A percentile compares a stretch with the other conserved stretches of the same genome.
Conservation (phyloP, 1,140 invertebrate species). For the Micrasema longulum region DNA sequence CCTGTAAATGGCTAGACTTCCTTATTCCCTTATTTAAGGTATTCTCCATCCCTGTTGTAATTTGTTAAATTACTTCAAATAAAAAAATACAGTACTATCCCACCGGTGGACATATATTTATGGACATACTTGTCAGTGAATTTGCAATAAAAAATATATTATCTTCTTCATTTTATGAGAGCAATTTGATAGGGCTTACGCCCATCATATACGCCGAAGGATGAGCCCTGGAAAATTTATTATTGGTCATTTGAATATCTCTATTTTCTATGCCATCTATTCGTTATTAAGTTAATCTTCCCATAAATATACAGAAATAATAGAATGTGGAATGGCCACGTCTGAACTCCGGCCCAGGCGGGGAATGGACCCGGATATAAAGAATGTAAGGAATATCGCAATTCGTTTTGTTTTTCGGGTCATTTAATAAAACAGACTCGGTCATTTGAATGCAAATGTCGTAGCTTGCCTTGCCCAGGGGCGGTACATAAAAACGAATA, state of each 20-base stretch:
- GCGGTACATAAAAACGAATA: no score
- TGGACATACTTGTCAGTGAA: no score
- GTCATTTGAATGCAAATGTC: slow-evolving; percentile 47
- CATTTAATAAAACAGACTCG: slow-evolving; percentile 48
- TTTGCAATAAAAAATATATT: no score
- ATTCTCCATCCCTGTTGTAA: no score
- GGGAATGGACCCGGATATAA: slow-evolving; percentile 18
- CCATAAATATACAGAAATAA: slow-evolving; percentile 36
- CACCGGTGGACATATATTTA: no score
- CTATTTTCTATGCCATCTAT: slow-evolving; percentile 26
- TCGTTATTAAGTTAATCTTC: slow-evolving; percentile 10
- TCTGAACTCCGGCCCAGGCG: not conserved
- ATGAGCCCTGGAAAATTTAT: slow-evolving; percentile 10
- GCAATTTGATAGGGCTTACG: slow-evolving; percentile 7
- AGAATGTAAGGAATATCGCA: slow-evolving; percentile 40
- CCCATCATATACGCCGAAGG: slow-evolving; percentile 1
- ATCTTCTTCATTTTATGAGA: not conserved
- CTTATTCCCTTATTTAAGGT: no score
- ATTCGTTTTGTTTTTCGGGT: slow-evolving; percentile 49
- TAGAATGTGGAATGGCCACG: not conserved
- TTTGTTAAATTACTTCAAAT: no score
- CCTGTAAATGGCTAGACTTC: no score
- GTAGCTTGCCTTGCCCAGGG: not conserved
- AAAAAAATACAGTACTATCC: no score
- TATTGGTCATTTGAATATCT: slow-evolving; percentile 19